Evolutionary conservation across 2,888 invertebrate species (phyloP).

Genomic region (Drosophila paranaensis): DNA sequence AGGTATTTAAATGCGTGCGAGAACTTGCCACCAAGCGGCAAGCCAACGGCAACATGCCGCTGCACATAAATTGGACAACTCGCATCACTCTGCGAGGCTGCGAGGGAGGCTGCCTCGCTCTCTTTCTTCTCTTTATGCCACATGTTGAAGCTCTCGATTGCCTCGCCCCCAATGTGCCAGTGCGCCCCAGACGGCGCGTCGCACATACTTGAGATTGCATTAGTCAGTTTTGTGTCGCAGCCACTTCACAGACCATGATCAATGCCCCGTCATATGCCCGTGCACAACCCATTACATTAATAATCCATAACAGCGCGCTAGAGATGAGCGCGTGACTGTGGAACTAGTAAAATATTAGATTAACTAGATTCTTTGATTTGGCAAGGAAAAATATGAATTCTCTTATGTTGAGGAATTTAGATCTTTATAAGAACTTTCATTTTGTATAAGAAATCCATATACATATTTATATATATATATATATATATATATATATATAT

Average conservation of each 20-base stretch:
- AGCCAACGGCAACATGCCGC: slow-evolving; percentile 78
- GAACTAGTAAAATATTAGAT: background rate
- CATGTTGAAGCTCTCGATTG: slow-evolving; percentile 64
- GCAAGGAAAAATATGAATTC: too few relatives aligned
- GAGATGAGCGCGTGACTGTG: slow-evolving; percentile 19
- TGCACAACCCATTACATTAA: slow-evolving; percentile 81
- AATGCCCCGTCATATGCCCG: slow-evolving; percentile 72
- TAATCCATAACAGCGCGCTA: slow-evolving; percentile 59
- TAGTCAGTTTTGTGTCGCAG: slow-evolving; percentile 67
- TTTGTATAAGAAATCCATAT: too few relatives aligned
- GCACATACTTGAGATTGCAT: slow-evolving; percentile 80
- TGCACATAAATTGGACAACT: slow-evolving; percentile 70
- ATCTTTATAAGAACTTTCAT: too few relatives aligned
- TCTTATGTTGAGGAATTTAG: too few relatives aligned
- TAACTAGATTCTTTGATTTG: too few relatives aligned
- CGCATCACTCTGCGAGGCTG: slow-evolving; percentile 41
- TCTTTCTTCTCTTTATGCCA: slow-evolving; percentile 47
- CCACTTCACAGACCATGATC: slow-evolving; percentile 71
- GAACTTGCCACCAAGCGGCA: slow-evolving; percentile 73
- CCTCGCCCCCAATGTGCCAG: slow-evolving; percentile 1
- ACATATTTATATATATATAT: too few relatives aligned
- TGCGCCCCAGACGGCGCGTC: slow-evolving; percentile 40
- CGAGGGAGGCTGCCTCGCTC: slow-evolving; percentile 34
- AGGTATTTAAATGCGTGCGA: slow-evolving; percentile 81
- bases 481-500: too few relatives aligned